These are phyloP conservation scores for Hypselothyrea guttata DNA, from an alignment of 2,888 invertebrate species.

Conservation along the genomic window DNA sequence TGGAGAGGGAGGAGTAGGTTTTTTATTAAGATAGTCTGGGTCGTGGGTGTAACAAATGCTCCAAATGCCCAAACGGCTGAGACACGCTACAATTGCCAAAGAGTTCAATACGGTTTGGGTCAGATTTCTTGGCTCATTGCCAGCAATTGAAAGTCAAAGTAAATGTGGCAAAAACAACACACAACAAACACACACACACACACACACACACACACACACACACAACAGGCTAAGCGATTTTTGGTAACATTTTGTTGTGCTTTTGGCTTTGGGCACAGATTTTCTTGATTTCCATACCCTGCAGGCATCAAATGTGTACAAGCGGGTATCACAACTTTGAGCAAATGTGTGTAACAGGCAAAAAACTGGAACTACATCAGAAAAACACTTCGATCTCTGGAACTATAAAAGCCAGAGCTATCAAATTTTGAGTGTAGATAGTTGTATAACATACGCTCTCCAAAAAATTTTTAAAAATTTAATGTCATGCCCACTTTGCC, in stretches of 20 bases:
- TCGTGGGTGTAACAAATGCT: neutral
- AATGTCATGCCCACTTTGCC: too few species aligned
- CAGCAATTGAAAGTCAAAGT: slow-evolving; percentile 55
- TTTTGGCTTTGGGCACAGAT: slow-evolving; percentile 39
- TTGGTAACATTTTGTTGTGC: slow-evolving; percentile 2
- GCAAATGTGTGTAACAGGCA: too few species aligned
- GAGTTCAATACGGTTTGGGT: slow-evolving; percentile 20
- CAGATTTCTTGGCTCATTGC: slow-evolving; percentile 39
- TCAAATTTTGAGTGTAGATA: too few species aligned
- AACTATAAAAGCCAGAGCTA: too few species aligned
- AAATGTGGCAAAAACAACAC: slow-evolving; percentile 19
- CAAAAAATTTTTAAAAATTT: too few species aligned
- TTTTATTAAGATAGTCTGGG: neutral
- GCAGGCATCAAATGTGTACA: neutral
- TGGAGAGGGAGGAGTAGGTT: too few species aligned
- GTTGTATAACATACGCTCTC: too few species aligned
- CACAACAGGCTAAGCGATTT: neutral
- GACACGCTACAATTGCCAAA: slow-evolving; percentile 29
- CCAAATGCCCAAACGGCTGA: slow-evolving; percentile 22
- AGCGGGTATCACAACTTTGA: too few species aligned
- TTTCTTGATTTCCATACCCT: slow-evolving; percentile 47
- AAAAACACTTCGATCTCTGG: too few species aligned
- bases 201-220: neutral
- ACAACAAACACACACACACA: neutral
- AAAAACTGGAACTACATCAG: too few species aligned